A percentile compares a stretch with the other conserved stretches of the same genome.
These are phyloP conservation scores for Zaprionus lachaisei DNA, from an alignment of 1,140 invertebrate genomes.

Conservation along the genomic window DNA sequence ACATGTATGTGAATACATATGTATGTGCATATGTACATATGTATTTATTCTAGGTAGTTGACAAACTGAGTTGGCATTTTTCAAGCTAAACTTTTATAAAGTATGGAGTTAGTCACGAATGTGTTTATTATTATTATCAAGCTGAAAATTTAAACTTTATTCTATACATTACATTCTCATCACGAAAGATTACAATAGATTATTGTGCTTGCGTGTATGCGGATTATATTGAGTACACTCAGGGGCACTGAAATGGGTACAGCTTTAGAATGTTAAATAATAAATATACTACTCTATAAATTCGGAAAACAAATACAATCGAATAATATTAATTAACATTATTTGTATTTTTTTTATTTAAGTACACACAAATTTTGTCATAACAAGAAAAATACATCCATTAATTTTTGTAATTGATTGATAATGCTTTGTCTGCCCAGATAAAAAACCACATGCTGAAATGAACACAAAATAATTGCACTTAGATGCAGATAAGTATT, in stretches of 20 bases:
- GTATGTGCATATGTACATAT: not conserved
- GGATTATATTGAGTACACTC: not conserved
- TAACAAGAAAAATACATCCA: too few species aligned
- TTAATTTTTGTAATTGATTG: not conserved
- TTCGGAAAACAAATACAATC: not conserved
- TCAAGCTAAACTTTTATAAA: not conserved
- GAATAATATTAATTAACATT: not conserved
- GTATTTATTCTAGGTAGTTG: not conserved
- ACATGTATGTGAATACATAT: not conserved
- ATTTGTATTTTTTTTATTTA: too few species aligned
- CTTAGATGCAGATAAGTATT: not conserved
- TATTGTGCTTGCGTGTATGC: not conserved
- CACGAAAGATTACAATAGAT: not conserved
- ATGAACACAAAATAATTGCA: not conserved
- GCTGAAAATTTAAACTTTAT: not conserved
- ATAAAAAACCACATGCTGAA: not conserved
- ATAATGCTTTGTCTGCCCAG: not conserved
- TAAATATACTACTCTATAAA: too few species aligned
- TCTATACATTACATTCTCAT: not conserved
- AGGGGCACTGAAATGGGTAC: not conserved
- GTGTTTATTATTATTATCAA: not conserved
- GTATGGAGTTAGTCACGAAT: not conserved
- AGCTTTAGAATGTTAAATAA: not conserved
- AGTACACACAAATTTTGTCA: too few species aligned
- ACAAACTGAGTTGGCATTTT: conserved; percentile 1